A percentile compares a stretch with the other conserved stretches of the same genome.
phyloP scores from a whole-genome alignment of 2,888 invertebrate genomes.

The Trichacis sp. region DNA sequence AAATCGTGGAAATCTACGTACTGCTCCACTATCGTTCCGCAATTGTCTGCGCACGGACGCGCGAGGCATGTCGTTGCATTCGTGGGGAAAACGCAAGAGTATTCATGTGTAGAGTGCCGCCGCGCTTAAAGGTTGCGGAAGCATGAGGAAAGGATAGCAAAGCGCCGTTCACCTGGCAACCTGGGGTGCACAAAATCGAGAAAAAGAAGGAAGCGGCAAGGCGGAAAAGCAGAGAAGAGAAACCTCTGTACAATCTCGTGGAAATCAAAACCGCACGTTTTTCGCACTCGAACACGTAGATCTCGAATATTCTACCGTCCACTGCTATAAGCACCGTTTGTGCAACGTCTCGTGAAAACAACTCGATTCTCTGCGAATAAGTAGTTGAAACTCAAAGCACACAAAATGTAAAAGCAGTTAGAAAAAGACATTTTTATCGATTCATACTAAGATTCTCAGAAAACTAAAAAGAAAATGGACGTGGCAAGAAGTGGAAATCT shows the following conservation, averaged over 20 bases:
- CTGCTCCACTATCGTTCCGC: slow-evolving; percentile 23
- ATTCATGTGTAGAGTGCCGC: slow-evolving; percentile 25
- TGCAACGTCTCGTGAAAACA: slow-evolving; percentile 16
- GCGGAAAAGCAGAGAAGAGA: slow-evolving; percentile 16
- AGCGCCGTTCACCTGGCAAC: slow-evolving; percentile 48
- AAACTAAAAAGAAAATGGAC: no score
- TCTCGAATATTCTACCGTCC: slow-evolving; percentile 30
- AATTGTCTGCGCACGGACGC: slow-evolving; percentile 35
- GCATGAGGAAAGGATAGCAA: slow-evolving; percentile 48
- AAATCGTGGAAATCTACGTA: slow-evolving; percentile 14
- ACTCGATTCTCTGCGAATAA: neutral
- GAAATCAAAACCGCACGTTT: slow-evolving; percentile 54
- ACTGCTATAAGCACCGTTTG: slow-evolving; percentile 16
- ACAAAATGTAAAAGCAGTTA: no score
- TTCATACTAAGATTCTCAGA: no score
- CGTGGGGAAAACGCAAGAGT: slow-evolving; percentile 27
- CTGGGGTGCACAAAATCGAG: slow-evolving; percentile 19
- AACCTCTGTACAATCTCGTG: slow-evolving; percentile 46
- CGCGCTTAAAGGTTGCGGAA: slow-evolving; percentile 30
- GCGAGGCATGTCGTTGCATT: slow-evolving; percentile 18
- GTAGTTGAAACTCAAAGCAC: no score
- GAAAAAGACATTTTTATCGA: neutral
- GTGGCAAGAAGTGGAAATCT: no score
- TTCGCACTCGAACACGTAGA: slow-evolving; percentile 44
- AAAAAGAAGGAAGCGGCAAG: slow-evolving; percentile 6